A percentile compares a stretch with the other conserved stretches of the same genome.
These are phyloP conservation scores for Petrolisthes manimaculis DNA, from an alignment of 2,888 invertebrate genomes.

Conservation along the genomic window DNA sequence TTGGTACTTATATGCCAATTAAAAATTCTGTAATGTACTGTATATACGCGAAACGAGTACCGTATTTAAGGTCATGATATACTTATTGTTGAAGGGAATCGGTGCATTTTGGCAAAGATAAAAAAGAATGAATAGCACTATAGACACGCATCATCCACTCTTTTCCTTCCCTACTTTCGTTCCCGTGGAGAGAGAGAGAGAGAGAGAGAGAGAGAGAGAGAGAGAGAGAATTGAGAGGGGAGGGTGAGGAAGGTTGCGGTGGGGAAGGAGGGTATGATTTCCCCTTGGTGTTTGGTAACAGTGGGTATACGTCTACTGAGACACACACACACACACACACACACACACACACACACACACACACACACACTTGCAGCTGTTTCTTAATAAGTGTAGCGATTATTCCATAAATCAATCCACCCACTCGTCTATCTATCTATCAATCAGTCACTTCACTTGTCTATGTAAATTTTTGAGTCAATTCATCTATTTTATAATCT, in stretches of 20 bases:
- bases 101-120: no score
- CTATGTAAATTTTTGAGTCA: not conserved
- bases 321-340: constrained; percentile 22
- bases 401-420: not conserved
- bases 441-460: no score
- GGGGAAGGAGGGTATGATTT: not conserved
- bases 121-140: no score
- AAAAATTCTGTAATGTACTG: no score
- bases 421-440: no score
- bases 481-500: not conserved
- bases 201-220: constrained; percentile 41
- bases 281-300: not conserved
- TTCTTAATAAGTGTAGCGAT: not conserved
- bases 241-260: not conserved
- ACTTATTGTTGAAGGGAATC: no score
- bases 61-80: no score
- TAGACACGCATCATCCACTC: constrained; percentile 10
- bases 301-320: not conserved
- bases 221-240: constrained; percentile 24
- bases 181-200: constrained; percentile 2
- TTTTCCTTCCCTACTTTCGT: not conserved
- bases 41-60: no score
- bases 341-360: constrained; percentile 32
- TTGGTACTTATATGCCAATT: no score
- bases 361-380: constrained; percentile 1